Conservation (phyloP, 2,797 vertebrate species). For the Eulemur coronatus region DNA sequence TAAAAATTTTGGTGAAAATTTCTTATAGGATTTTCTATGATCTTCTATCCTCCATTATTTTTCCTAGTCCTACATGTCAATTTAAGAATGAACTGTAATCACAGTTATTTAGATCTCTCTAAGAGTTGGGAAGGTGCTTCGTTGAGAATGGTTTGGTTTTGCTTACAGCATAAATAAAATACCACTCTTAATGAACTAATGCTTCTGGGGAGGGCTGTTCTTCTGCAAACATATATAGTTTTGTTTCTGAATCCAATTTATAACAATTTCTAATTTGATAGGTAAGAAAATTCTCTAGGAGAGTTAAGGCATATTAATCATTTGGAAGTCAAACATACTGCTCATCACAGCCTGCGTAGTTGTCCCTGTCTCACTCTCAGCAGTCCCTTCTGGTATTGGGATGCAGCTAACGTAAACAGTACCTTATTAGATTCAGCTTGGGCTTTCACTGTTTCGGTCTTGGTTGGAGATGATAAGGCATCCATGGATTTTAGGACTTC, state of each 20-base stretch:
- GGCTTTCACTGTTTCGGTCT: constrained; percentile 90
- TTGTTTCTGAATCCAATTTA: constrained; percentile 26
- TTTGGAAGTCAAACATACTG: background rate
- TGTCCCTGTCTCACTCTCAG: background rate
- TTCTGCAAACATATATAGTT: constrained; percentile 26
- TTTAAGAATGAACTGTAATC: background rate
- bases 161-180: constrained; percentile 18
- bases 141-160: background rate
- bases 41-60: constrained; percentile 2
- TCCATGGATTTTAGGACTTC: constrained; percentile 86
- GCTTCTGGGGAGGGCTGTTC: background rate
- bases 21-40: background rate
- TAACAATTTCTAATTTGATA: constrained; percentile 39
- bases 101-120: background rate
- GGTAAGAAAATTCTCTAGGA: constrained; percentile 27
- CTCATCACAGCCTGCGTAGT: background rate
- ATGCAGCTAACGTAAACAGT: background rate
- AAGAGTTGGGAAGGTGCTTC: constrained; percentile 33
- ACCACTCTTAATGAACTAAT: background rate
- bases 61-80: background rate
- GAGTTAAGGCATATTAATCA: background rate
- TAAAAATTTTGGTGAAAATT: background rate
- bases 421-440: constrained; percentile 98
- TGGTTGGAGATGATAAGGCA: constrained; percentile 89
- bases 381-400: fast-evolving